Evolutionary conservation across 2,888 invertebrate species (phyloP).

Genomic region (Podabrus alpinus): DNA sequence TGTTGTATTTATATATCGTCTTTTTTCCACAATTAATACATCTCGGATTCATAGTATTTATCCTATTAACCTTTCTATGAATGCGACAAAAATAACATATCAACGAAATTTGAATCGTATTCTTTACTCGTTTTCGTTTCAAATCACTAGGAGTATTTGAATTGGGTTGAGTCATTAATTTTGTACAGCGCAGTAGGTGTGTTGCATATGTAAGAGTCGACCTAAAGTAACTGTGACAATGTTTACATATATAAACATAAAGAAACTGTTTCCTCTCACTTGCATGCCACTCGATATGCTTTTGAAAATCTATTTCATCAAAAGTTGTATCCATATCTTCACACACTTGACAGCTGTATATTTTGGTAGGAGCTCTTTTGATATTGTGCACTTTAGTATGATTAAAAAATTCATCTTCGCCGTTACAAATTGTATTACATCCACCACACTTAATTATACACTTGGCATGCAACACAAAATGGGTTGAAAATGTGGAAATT

Average conservation of each 20-base stretch:
- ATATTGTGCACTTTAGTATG: conserved; percentile 50
- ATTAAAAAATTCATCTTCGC: conserved; percentile 50
- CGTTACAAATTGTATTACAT: conserved; percentile 56
- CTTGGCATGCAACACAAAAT: conserved; percentile 58
- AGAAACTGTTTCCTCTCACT: conserved; percentile 42
- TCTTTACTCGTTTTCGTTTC: conserved; percentile 1
- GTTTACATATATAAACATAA: conserved; percentile 50
- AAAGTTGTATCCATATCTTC: conserved; percentile 29
- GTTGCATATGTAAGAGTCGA: conserved; percentile 46
- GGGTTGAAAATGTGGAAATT: conserved; percentile 55
- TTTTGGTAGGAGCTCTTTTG: conserved; percentile 23
- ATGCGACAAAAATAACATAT: conserved; percentile 26
- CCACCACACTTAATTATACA: conserved; percentile 52
- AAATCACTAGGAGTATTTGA: neutral
- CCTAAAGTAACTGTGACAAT: conserved; percentile 49
- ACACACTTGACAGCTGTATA: conserved; percentile 43
- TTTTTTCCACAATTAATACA: neutral
- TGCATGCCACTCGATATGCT: conserved; percentile 47
- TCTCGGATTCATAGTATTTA: neutral
- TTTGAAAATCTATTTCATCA: conserved; percentile 32
- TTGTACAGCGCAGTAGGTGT: conserved; percentile 43
- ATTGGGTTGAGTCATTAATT: conserved; percentile 20
- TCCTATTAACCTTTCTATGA: neutral
- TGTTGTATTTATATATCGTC: neutral
- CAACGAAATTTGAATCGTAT: conserved; percentile 2